Evolutionary conservation across 2,797 vertebrate species (phyloP), one percentile per base, ranked within the genome.

Genomic region (Clarias fuscus): DNA sequence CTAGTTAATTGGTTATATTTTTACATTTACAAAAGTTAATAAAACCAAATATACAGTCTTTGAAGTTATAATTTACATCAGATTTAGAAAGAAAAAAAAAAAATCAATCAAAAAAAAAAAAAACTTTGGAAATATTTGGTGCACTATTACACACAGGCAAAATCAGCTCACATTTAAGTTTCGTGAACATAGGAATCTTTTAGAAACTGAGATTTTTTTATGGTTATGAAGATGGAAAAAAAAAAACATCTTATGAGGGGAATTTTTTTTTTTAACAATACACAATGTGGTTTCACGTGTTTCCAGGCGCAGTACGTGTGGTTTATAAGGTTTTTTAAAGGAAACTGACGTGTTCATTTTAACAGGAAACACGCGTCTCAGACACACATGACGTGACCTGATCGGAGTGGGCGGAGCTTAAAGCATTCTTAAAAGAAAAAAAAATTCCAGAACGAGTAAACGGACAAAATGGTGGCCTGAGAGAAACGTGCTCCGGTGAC

Each of bases 171-270:
- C 17, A 30, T 13, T 20, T 40, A 3, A 22, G 22, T 53, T 17
- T 56, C 1, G 13, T 30, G n/a, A 58, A 58, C 11, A 13, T 7
- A 3, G 2, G 1, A 27, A 76, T 78, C 56, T 20, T 13, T 33
- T 8, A 78, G 56, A 78, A 37, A 78, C 76, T 61, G 76, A 77
- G 75, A 77, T 79, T 79, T 62, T 62, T 79, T 71, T 71, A 48
- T 43, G 33, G 11, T 40, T 7, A 62, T 24, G 22, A 40, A 59
- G n/a, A 30, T 33, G 56, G 24, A 33, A 33, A 7, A 1, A 48
- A 40, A 48, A 37, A 43, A n/a, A 64, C 7, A 76, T 40, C 62
- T 40, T 7, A 48, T 48, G 48, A 11, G 20, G 33, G 58, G 20
- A 17, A 59, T 33, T 33, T 33, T 33, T 33, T 33, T 33, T 33